Evolutionary conservation across 2,888 invertebrate genomes (phyloP), one percentile per base, ranked within the genome.

Genomic region (Scaptomyza cyrtandrae): DNA sequence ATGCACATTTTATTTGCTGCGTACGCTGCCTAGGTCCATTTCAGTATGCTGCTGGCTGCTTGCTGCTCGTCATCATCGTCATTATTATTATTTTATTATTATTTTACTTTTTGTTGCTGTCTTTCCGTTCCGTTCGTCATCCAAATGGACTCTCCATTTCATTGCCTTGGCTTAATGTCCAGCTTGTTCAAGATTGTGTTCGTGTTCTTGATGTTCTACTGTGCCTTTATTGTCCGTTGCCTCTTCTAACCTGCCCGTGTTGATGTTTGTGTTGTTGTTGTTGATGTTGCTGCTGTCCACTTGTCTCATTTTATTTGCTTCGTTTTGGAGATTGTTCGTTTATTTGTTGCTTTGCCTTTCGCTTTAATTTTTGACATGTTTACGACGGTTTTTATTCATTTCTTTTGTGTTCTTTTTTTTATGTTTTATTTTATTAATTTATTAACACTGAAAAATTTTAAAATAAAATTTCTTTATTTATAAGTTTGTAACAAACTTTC

Each of bases 131-230:
- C 44, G 60, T 67, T 73, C 60, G 74, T 78, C 76, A 84, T 70
- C 66, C 78, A 80, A 86, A 57, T 71, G 69, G 78, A 71, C 64
- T 62, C 67, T 80, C 81, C 81, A 80, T 86, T 58, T 69, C 78
- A 85, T 76, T 62, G 63, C 66, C 53, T 44, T 49, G 56, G 27
- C 3, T 56, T 56, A 57, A 60, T 72, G 52, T 60, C 43, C 53
- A 60, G 61, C 58, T 31, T 48, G 53, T 43, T 70, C 60, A 58
- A 64, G 54, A 63, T 62, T 55, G 16, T 59, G 53, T 43, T 70
- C 60, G 58, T 66, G 54, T 65, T 62, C 54, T 67, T 62, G 61
- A 55, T 65, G 57, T 68, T 63, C 52, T 49, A 52, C 58, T 49
- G 44, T 37, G 53, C 65, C 46, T 67, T 64, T 74, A 62, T 68